A percentile compares a stretch with the other conserved stretches of the same genome.
Conservation (phyloP, 2,797 vertebrate genomes). For the Taeniopygia guttata region DNA sequence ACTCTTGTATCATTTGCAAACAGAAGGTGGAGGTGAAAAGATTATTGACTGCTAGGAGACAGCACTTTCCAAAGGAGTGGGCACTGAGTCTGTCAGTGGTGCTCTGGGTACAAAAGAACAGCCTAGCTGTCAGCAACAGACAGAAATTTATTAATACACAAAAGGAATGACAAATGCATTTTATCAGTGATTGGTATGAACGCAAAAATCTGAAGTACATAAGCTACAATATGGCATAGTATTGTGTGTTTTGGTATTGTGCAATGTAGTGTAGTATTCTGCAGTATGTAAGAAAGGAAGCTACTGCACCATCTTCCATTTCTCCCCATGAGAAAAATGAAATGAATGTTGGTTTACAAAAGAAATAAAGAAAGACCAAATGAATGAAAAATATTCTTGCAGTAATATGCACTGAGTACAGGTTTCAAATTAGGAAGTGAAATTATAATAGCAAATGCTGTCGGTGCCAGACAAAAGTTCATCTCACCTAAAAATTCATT, state of each 20-base stretch:
- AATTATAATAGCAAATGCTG: not conserved
- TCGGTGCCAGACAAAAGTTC: not conserved
- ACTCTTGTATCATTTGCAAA: not conserved
- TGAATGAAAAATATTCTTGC: not conserved
- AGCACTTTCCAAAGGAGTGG: not conserved
- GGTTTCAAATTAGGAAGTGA: not conserved
- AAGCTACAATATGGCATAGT: not conserved
- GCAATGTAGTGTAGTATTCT: not conserved
- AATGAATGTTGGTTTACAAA: not conserved
- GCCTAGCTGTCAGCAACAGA: not conserved
- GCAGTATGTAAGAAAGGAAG: not conserved
- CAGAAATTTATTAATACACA: not conserved
- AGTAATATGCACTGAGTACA: not conserved
- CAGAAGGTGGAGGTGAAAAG: not conserved
- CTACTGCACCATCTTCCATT: not conserved
- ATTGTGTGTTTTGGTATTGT: fast-evolving
- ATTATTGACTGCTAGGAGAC: not conserved
- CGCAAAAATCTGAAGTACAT: not conserved
- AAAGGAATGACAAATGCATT: not conserved
- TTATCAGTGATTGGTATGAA: not conserved
- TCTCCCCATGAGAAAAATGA: not conserved
- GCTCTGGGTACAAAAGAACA: not conserved
- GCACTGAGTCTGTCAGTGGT: not conserved
- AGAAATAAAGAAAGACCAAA: not conserved
- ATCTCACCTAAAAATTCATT: not conserved